Base-by-base conservation (phyloP, 2,888 invertebrate species). In the Liposcelis brunnea region DNA sequence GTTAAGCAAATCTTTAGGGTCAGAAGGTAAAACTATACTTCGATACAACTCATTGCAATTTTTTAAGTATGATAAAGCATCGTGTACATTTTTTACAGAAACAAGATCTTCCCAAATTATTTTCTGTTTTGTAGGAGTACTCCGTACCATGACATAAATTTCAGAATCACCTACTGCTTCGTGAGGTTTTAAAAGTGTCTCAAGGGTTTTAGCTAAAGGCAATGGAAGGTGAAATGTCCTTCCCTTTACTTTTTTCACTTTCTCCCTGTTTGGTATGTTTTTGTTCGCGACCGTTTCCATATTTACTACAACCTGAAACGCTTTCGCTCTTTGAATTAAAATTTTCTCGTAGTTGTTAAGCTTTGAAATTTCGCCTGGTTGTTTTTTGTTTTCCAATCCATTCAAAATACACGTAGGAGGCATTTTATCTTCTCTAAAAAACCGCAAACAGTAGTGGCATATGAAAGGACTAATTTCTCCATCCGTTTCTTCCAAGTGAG, bases 301-400 rank as follows among this genome's bases (percentile, higher is more conserved):
- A 40, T 46, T 43, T 36, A 49, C 40, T 11, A 60, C 51, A 2
- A 55, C 55, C 52, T 60, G 59, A 50, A 59, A 59, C 3, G 59
- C 56, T 53, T 58, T 59, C n/a, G 57, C 57, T 48, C 54, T 44
- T 49, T 56, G 55, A 42, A 57, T 56, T 6, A 57, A 51, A 11
- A 53, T 50, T 49, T 51, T 54, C 49, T 58, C 52, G 47, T 50
- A 53, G 19, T 52, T 47, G 45, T 55, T 53, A n/a, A 58, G 46
- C 5, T 14, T 19, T 7, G 14, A 15, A 18, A 56, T 49, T 48
- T 51, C 50, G 15, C 35, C 10, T 15, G 56, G 52, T 18, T 48
- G 26, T 16, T 47, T 42, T 34, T 33, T 33, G 8, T 50, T 45
- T 21, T 48, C 40, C n/a, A 57, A 42, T 18, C 53, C 48, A 48